Evolutionary conservation across 2,888 invertebrate species (phyloP), one percentile per base, ranked within the genome.

Genomic region (Seladonia tumulorum): DNA sequence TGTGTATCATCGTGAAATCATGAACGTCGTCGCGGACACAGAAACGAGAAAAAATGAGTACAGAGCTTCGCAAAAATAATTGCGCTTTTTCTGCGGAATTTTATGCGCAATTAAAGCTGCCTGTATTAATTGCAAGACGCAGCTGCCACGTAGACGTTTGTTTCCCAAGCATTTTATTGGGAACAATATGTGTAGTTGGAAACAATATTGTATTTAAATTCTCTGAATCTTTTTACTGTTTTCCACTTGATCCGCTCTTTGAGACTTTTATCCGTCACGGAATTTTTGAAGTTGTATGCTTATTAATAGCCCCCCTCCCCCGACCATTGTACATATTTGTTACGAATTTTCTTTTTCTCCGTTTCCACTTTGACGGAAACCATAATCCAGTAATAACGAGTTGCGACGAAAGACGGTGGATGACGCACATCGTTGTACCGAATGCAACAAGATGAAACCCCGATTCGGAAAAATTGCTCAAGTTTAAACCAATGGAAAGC

Each of bases 1-100:
- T 87, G 79, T 81, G 60, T 87, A 87, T 87, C 87, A 63, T 12
- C n/a, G 63, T 68, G 87, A 81, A 87, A 87, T 63, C 72, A 70
- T 57, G 35, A 57, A 75, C 66, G 75, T 45, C 71, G 42, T 42
- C 71, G 76, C n/a, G 39, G 49, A 35, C n/a, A 76, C 47, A 66
- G 66, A 73, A 60, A 57, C 60, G 39, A 8, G 70, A 57, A 39
- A 76, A 76, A n/a, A 12, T n/a, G 5, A 12, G 70, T 7, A 63
- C 75, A 49, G 14, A 66, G 57, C 57, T 5, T 22, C 10, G 18
- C 57, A 12, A 57, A 57, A 12, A 57, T n/a, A 57, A 57, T 57
- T 57, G n/a, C 57, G 12, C 12, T 57, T n/a, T 57, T 57, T 22
- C 53, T 22, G 8, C 53, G 22, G 8, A 53, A 22, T 53, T 22